These are phyloP conservation scores for Arenaria interpres DNA, from an alignment of 2,113 vertebrate species.

Conservation along the genomic window DNA sequence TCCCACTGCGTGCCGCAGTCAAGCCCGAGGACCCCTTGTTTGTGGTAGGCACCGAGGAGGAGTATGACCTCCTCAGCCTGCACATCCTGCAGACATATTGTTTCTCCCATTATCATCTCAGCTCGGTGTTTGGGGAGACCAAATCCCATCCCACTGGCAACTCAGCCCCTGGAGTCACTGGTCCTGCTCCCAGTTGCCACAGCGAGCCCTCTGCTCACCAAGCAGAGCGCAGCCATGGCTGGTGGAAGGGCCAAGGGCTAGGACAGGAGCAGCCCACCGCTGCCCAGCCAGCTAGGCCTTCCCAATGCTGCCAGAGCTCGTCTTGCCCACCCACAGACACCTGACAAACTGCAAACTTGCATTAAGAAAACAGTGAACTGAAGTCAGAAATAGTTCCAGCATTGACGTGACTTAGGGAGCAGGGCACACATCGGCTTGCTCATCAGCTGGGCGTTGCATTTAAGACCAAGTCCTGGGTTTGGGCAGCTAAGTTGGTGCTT, in stretches of 20 bases:
- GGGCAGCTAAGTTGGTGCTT: background rate
- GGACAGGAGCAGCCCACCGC: background rate
- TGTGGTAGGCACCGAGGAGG: background rate
- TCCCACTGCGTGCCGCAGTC: fast-evolving
- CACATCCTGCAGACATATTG: too few species aligned
- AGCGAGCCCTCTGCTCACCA: background rate
- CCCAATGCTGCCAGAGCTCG: background rate
- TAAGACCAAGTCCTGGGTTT: background rate
- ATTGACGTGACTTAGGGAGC: fast-evolving
- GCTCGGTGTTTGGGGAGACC: background rate
- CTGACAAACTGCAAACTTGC: too few species aligned
- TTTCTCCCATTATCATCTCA: background rate
- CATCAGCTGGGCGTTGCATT: fast-evolving
- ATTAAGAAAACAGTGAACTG: fast-evolving
- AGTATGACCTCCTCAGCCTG: background rate
- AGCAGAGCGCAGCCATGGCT: fast-evolving
- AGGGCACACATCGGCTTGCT: fast-evolving
- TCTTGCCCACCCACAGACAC: too few species aligned
- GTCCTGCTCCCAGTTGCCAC: background rate
- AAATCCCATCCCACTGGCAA: background rate
- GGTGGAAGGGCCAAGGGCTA: background rate
- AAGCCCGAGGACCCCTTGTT: background rate
- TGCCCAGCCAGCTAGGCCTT: background rate
- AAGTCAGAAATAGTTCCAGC: background rate
- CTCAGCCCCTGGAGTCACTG: fast-evolving